Evolutionary conservation across 2,888 invertebrate species (phyloP).

Genomic region (Hypena proboscidalis): DNA sequence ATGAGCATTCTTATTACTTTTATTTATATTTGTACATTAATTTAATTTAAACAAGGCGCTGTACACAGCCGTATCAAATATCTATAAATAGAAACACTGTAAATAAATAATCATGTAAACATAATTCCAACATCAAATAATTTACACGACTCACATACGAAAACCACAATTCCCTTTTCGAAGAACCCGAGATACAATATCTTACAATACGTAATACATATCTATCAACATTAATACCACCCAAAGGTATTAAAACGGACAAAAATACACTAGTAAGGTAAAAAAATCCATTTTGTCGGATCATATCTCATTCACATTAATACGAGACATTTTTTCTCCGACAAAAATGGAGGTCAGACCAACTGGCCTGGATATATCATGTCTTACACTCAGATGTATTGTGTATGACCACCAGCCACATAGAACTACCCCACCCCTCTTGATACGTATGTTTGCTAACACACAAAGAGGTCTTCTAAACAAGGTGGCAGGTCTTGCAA

Average conservation of each 20-base stretch:
- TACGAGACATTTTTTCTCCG: slow-evolving; percentile 56
- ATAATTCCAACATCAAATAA: too few relatives aligned
- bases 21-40: too few relatives aligned
- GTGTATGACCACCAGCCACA: slow-evolving; percentile 46
- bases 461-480: slow-evolving; percentile 2
- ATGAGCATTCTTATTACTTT: too few relatives aligned
- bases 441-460: not conserved
- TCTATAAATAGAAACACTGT: too few relatives aligned
- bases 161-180: too few relatives aligned
- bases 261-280: slow-evolving; percentile 37
- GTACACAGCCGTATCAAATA: too few relatives aligned
- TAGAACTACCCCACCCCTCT: slow-evolving; percentile 20
- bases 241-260: slow-evolving; percentile 15
- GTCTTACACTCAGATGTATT: slow-evolving; percentile 49
- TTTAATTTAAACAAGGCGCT: too few relatives aligned
- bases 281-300: slow-evolving; percentile 45
- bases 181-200: too few relatives aligned
- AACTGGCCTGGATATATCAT: slow-evolving; percentile 51
- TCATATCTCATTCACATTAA: slow-evolving; percentile 60
- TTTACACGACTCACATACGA: too few relatives aligned
- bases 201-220: too few relatives aligned
- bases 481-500: slow-evolving; percentile 9
- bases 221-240: too few relatives aligned
- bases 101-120: too few relatives aligned
- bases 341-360: slow-evolving; percentile 50